Base-by-base conservation (phyloP, 2,888 invertebrate genomes). In the Melolontha melolontha region DNA sequence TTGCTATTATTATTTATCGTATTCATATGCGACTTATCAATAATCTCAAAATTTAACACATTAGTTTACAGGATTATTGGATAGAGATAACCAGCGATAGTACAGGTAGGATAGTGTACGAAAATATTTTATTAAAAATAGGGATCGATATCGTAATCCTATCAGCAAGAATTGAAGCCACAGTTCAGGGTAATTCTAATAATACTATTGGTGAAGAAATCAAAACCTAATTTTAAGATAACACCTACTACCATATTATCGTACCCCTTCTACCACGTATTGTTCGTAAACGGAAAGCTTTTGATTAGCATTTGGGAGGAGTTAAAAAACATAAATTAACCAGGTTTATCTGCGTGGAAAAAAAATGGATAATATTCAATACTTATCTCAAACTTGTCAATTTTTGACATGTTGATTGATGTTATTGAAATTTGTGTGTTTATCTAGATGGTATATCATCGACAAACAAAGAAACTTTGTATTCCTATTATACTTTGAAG, bases 371-470 rank as follows among this genome's bases (percentile, higher is more conserved):
- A 57, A 22, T 12, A 17, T 49, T 57, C 55, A 17, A 17, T 41
- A 27, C 55, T 41, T 42, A 57, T 41, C 17, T 41, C 42, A 42
- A 57, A 57, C 41, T 41, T 57, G 55, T 57, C 55, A 42, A 57
- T 57, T 57, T 57, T 57, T 57, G 55, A 57, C 55, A 57, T 22
- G 17, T 57, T 57, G 55, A 57, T 57, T 42, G 55, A 57, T 57
- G 42, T 57, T 57, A 41, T 57, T 57, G 55, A 57, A 57, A 42
- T 57, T 57, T 42, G 22, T 34, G 8, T 22, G 55, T 41, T 57
- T 57, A 42, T 7, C 12, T 12, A 57, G 41, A 57, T n/a, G 42
- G 22, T 57, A 57, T 42, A 41, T 41, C 17, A n/a, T 57, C 16
- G 55, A 57, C 42, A 57, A 57, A 41, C 22, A 57, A 57, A 57